Base-by-base conservation (phyloP, 2,888 invertebrate genomes). In the Arrhopalites spinosus region DNA sequence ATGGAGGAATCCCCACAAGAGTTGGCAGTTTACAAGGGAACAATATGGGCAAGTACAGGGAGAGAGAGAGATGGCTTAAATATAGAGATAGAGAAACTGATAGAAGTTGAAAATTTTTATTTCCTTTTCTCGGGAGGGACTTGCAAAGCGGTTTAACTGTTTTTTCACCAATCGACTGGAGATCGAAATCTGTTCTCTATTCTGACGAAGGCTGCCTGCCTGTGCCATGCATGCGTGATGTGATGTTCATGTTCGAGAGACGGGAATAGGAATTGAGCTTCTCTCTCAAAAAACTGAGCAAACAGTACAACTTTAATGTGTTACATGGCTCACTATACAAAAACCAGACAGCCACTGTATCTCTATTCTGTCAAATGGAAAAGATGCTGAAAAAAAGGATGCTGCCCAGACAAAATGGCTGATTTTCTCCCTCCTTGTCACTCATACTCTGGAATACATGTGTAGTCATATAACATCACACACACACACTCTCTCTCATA, bases 71-170 rank as follows among this genome's bases (percentile, higher is more conserved):
- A 7, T 43, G 43, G 45, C 20, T n/a, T 20, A 8, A 45, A 43
- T 20, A 59, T 36, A 70, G 17, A 69, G 47, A 69, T 29, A 27
- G 43, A 43, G 43, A 71, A 30, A 43, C 43, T 30, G 61, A 61
- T 56, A 36, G 61, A 70, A 43, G 56, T 61, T 56, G 61, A 43
- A 61, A 76, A 73, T 73, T 76, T 76, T 76, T 76, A 76, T 76
- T 76, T 76, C 76, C 73, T 76, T 76, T 76, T 72, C 71, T 73
- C 76, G 76, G 76, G 76, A 68, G 76, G 76, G 76, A 76, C 73
- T 76, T 73, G 61, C 72, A 61, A 64, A 68, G 69, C 73, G 50
- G 63, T 63, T 76, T 76, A 68, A 76, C 76, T 69, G 76, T 73
- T 68, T 73, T 76, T 73, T 76, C 76, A 73, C 76, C 76, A 76